These are phyloP conservation scores for Brachystomella parvula DNA, from an alignment of 1,140 invertebrate species.

Conservation along the genomic window DNA sequence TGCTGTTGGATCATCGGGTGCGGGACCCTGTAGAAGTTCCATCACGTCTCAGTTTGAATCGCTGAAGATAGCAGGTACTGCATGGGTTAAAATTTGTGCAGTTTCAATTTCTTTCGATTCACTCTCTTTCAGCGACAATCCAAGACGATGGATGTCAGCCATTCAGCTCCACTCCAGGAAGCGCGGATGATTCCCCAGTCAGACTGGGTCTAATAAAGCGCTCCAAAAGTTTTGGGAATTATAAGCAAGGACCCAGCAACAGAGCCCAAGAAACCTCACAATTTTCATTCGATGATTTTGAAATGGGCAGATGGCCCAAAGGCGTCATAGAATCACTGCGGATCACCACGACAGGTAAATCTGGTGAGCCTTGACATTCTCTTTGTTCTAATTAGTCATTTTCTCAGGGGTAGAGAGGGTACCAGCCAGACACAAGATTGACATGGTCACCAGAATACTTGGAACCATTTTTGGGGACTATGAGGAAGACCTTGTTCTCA, in stretches of 20 bases:
- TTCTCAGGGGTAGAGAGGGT: conserved; percentile 29
- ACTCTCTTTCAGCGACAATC: neutral
- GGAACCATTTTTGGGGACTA: conserved; percentile 22
- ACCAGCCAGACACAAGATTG: conserved; percentile 29
- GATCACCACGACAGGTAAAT: conserved; percentile 20
- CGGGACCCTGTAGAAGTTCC: neutral
- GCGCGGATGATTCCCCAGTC: neutral
- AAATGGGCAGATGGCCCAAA: conserved; percentile 31
- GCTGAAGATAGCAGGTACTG: conserved; percentile 24
- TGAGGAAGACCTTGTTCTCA: neutral
- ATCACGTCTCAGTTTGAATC: conserved; percentile 11
- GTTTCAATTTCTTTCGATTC: neutral
- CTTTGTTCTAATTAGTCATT: neutral
- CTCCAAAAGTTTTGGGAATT: conserved; percentile 30
- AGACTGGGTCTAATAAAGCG: conserved; percentile 20
- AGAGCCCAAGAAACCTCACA: neutral
- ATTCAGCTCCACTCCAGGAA: neutral
- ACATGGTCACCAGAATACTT: conserved; percentile 34
- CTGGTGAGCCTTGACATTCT: neutral
- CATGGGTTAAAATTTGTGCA: neutral
- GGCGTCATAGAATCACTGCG: conserved; percentile 28
- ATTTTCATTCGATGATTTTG: conserved; percentile 18
- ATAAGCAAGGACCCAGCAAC: neutral
- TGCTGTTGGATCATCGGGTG: neutral
- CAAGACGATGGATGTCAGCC: neutral